Percentiles rank a stretch among this genome's conserved stretches.
Conservation (phyloP, 2,113 vertebrate species). For the Epinephelus cyanopodus region DNA sequence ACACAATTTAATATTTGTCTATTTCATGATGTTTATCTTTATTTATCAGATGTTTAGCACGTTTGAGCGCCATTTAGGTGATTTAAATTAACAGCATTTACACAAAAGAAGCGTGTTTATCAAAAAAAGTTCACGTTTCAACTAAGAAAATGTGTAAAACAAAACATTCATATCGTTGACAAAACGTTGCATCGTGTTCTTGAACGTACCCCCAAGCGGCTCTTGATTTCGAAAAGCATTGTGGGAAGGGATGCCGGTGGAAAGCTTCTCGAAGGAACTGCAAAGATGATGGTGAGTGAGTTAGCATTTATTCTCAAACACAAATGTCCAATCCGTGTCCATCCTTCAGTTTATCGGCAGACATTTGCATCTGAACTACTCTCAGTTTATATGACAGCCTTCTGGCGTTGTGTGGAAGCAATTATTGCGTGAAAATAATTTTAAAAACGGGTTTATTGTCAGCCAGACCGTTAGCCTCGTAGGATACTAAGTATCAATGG, state of each 20-base stretch:
- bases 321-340: constrained; percentile 53
- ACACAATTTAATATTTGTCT: not conserved
- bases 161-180: not conserved
- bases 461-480: constrained; percentile 58
- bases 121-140: not conserved
- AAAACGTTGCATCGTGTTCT: not conserved
- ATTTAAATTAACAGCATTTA: not conserved
- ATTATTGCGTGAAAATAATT: constrained; percentile 20
- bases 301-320: constrained; percentile 29
- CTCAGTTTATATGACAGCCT: rapidly evolving
- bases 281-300: constrained; percentile 83
- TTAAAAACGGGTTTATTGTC: not conserved
- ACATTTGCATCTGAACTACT: rapidly evolving
- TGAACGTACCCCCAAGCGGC: constrained; percentile 51
- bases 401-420: rapidly evolving
- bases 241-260: constrained; percentile 67
- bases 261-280: constrained; percentile 81
- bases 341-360: constrained; percentile 39
- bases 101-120: not conserved
- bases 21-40: not conserved
- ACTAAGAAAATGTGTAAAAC: not conserved
- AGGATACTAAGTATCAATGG: constrained; percentile 50
- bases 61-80: not conserved
- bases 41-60: not conserved
- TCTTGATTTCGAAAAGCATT: constrained; percentile 68